Percentiles rank a stretch among this genome's conserved stretches.
Evolutionary conservation across 2,797 vertebrate species (phyloP).

Genomic region (Xyrichtys novacula): DNA sequence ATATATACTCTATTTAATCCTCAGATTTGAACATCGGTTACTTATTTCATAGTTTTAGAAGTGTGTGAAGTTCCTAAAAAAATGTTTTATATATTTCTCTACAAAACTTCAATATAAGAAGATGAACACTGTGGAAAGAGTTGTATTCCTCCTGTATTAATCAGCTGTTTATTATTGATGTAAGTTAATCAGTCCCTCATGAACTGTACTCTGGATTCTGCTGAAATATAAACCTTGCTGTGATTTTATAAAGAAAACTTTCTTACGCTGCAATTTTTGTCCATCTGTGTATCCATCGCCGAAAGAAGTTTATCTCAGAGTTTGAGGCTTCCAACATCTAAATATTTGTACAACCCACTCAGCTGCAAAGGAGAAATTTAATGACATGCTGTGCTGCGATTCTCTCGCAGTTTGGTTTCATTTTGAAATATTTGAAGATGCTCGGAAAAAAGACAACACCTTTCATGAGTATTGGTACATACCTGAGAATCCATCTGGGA

Average conservation of each 20-base stretch:
- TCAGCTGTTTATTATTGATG: conserved; percentile 34
- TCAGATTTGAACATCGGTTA: conserved; percentile 31
- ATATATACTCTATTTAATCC: conserved; percentile 73
- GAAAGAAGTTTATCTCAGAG: too few species aligned
- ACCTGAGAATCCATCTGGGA: too few species aligned
- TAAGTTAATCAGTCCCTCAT: not conserved
- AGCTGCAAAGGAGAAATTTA: too few species aligned
- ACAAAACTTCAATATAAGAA: conserved; percentile 21
- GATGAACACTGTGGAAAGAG: conserved; percentile 37
- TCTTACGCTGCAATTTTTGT: conserved; percentile 10
- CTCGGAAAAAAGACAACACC: too few species aligned
- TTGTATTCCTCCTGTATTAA: conserved; percentile 20
- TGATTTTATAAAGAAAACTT: conserved; percentile 31
- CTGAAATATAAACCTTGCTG: conserved; percentile 56
- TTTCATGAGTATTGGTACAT: too few species aligned
- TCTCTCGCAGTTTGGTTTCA: too few species aligned
- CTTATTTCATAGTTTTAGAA: conserved; percentile 23
- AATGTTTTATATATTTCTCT: conserved; percentile 22
- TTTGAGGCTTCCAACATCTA: too few species aligned
- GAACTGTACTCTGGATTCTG: conserved; percentile 32
- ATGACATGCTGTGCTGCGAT: too few species aligned
- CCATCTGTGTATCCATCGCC: not conserved
- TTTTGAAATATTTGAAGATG: too few species aligned
- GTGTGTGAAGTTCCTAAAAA: conserved; percentile 2
- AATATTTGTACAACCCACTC: too few species aligned